Conservation (phyloP, 2,113 vertebrate genomes). For the Apteryx mantelli region DNA sequence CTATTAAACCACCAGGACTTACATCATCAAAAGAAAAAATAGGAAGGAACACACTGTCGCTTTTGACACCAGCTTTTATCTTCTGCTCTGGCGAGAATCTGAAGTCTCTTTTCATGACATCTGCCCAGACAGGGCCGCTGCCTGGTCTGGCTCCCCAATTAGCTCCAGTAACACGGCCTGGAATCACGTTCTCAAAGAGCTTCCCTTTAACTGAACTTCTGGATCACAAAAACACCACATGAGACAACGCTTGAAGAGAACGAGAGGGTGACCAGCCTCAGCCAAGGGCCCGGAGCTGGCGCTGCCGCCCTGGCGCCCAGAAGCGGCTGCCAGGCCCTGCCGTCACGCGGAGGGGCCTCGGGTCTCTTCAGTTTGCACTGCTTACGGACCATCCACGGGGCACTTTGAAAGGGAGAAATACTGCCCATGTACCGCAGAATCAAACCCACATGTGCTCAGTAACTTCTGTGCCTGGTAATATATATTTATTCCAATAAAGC, state of each 20-base stretch:
- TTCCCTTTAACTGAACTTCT: constrained; percentile 40
- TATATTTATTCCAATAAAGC: not conserved
- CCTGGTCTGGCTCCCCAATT: constrained; percentile 74
- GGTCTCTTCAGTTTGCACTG: not conserved
- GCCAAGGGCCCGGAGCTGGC: not conserved
- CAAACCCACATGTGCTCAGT: not conserved
- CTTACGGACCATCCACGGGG: not conserved
- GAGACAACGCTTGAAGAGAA: not conserved
- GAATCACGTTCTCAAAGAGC: constrained; percentile 26
- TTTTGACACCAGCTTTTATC: constrained; percentile 68
- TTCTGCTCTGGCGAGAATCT: constrained; percentile 51
- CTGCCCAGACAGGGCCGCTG: constrained; percentile 56
- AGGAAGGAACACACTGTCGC: constrained; percentile 71
- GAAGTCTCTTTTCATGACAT: constrained; percentile 54
- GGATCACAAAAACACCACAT: not conserved
- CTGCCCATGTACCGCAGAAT: not conserved
- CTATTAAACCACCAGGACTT: constrained; percentile 71
- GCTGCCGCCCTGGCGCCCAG: not conserved
- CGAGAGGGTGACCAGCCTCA: not conserved
- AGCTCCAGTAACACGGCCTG: constrained; percentile 50
- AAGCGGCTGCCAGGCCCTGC: not conserved
- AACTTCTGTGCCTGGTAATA: not conserved
- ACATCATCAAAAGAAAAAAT: constrained; percentile 69
- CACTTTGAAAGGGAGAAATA: not conserved
- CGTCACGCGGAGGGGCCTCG: not conserved